phyloP scores from a whole-genome alignment of 2,888 invertebrate genomes.

The Spicauda simplicius region DNA sequence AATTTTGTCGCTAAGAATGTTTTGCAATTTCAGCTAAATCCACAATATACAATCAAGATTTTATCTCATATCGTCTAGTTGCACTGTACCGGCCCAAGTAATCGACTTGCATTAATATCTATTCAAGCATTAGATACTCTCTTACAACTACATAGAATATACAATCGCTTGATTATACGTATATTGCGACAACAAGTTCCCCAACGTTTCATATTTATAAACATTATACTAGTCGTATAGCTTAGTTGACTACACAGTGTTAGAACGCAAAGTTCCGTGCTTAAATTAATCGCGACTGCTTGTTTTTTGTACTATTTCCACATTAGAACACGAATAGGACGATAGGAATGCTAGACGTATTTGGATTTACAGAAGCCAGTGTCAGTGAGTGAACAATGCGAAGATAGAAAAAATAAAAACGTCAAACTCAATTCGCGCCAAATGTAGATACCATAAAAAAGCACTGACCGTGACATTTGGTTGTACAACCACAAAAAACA shows the following conservation, averaged over 20 bases:
- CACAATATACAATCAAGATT: conserved; percentile 29
- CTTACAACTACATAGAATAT: conserved; percentile 42
- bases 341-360: conserved; percentile 14
- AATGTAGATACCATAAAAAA: conserved; percentile 34
- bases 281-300: conserved; percentile 42
- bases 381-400: conserved; percentile 18
- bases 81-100: conserved; percentile 51
- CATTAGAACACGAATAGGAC: conserved; percentile 14
- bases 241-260: conserved; percentile 74
- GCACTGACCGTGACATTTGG: conserved; percentile 45
- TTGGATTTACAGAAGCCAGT: conserved; percentile 19
- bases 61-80: conserved; percentile 31
- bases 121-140: conserved; percentile 51
- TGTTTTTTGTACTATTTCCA: conserved; percentile 36
- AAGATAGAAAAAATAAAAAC: conserved; percentile 23
- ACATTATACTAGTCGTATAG: conserved; percentile 74
- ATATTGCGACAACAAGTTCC: conserved; percentile 71
- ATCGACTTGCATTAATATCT: conserved; percentile 48
- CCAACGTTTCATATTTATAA: conserved; percentile 77
- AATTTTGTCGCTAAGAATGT: conserved; percentile 22
- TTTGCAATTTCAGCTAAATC: conserved; percentile 12
- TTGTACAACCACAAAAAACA: conserved; percentile 41
- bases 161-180: conserved; percentile 35
- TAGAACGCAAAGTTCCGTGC: conserved; percentile 73
- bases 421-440: conserved; percentile 41